Evolutionary conservation across 2,888 invertebrate genomes (phyloP), one percentile per base, ranked within the genome.

Genomic region (Pandemis corylana): DNA sequence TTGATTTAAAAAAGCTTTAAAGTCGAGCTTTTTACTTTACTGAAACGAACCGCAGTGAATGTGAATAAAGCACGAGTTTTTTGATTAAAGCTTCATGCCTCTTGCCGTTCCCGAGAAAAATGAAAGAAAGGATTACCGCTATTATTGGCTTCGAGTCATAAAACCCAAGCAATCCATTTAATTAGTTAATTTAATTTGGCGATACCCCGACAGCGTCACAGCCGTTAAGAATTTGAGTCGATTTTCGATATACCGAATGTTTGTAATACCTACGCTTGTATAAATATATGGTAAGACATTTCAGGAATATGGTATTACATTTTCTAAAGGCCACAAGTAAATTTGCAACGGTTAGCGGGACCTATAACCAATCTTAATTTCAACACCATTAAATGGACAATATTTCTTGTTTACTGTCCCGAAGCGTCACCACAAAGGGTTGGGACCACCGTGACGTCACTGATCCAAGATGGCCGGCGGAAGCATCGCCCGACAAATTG

Each of bases 401-500:
- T 46, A 68, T 64, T 63, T 65, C 49, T 59, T 56, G 65, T 68
- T 59, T 59, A 65, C 46, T 4, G 15, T 53, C 61, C 66, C 65
- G 70, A 69, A 67, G 64, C 15, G 9, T 53, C 42, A 7, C 49
- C 49, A 68, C 64, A 71, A 75, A 74, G 76, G 74, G 71, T 73
- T 73, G 44, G 78, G 86, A 85, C 86, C 86, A 85, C 85, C 85
- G 81, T 80, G 83, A 81, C 81, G 78, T 82, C 80, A 78, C 76
- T 75, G 69, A 70, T 73, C 12, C 53, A 71, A 75, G 49, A 80
- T 77, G 78, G 76, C 79, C 76, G 76, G 81, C 83, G 84, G 84
- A 83, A 83, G 81, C 76, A 74, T 44, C 12, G 76, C 75, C n/a
- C n/a, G n/a, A 80, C 77, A 79, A 78, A 78, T 76, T 78, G 77